Base-by-base conservation (phyloP, 2,113 vertebrate genomes). In the Calyptommatus sinebrachiatus region DNA sequence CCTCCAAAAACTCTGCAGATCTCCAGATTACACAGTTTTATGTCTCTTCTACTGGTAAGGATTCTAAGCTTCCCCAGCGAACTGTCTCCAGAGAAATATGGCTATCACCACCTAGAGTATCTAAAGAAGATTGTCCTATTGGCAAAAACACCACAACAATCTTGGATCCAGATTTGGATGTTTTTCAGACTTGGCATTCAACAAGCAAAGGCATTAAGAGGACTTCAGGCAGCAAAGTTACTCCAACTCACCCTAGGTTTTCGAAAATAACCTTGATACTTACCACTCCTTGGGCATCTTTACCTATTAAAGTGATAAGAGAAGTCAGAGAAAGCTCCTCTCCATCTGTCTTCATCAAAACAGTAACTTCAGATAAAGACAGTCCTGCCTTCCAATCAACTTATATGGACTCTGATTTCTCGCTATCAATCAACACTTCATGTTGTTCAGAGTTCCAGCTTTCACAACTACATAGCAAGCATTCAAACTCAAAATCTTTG, bases 231-330 rank as follows among this genome's bases (percentile, higher is more conserved):
- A 71, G 85, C 81, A 66, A 22, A 66, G 84, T 93, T 76, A 87
- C 84, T 82, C 85, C 91, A 74, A 76, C 81, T 73, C 88, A 90
- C 8, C 91, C 93, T 82, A 92, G 91, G 63, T 75, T 93, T 85
- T 94, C 92, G 46, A 93, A 91, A 87, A 87, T 94, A 73, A 92
- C 93, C 29, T 26, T 94, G 62, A 84, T 94, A 66, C 89, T 94
- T 89, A 90, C 92, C 35, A 87, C 87, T 3, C 87, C 92, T 86
- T 92, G 91, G 90, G 90, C 92, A 86, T 26, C 91, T 79, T 28
- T 92, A 82, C 92, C 93, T 85, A 80, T 93, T 61, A 90, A 92
- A 12, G 90, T 92, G 63, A 86, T 92, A 84, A 92, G 83, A 88
- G 91, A 93, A 89, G 89, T 90, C 81, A 85, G 77, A 62, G 91